phyloP scores from a whole-genome alignment of 1,140 invertebrate species.

The Drosophila pruinosa region DNA sequence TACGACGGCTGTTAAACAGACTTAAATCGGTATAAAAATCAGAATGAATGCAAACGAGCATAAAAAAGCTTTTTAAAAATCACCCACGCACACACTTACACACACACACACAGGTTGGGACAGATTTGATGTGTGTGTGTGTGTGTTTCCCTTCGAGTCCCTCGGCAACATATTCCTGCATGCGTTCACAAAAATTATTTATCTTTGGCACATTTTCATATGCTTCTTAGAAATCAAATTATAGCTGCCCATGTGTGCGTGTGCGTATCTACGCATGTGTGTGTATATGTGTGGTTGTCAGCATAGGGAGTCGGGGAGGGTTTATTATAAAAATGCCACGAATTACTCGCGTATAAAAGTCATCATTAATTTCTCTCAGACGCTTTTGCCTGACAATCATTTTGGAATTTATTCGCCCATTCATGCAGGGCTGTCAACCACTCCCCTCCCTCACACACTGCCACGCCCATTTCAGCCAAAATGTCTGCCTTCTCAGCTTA shows the following conservation, averaged over 20 bases:
- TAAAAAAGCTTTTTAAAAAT: slow-evolving; percentile 72
- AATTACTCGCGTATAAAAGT: slow-evolving; percentile 79
- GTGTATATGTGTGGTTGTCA: slow-evolving; percentile 17
- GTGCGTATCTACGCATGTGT: slow-evolving; percentile 12
- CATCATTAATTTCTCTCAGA: slow-evolving; percentile 79
- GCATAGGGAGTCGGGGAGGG: slow-evolving; percentile 14
- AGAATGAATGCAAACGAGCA: slow-evolving; percentile 73
- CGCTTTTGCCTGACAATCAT: slow-evolving; percentile 71
- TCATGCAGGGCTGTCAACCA: slow-evolving; percentile 42
- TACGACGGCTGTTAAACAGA: slow-evolving; percentile 69
- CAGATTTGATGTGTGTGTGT: slow-evolving; percentile 13
- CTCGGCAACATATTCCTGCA: slow-evolving; percentile 30
- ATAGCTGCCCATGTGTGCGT: slow-evolving; percentile 51
- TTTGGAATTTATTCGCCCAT: slow-evolving; percentile 77
- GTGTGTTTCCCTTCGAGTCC: not conserved
- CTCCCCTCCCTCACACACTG: not conserved
- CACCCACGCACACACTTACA: slow-evolving; percentile 28
- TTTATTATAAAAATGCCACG: slow-evolving; percentile 79
- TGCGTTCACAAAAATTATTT: slow-evolving; percentile 60
- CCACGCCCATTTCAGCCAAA: slow-evolving; percentile 10
- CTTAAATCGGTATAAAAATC: slow-evolving; percentile 67
- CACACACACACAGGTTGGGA: not conserved
- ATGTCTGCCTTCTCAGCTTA: too few relatives aligned
- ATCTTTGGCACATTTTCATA: slow-evolving; percentile 56
- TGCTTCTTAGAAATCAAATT: slow-evolving; percentile 73